These are phyloP conservation scores for Mythimna ferrago DNA, from an alignment of 2,888 invertebrate genomes.

Conservation along the genomic window DNA sequence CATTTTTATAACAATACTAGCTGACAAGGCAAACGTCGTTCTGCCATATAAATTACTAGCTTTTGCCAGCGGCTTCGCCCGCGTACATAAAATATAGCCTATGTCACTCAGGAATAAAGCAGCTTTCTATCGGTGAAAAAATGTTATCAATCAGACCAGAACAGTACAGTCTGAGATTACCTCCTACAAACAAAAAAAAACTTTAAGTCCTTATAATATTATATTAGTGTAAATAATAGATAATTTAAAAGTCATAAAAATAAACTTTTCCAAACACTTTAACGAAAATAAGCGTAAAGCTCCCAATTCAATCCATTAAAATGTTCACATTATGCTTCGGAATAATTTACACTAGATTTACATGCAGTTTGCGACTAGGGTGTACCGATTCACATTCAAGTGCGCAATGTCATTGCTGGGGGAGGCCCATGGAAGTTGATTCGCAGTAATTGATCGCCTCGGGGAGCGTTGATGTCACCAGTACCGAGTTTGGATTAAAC, in stretches of 20 bases:
- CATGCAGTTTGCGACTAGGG: constrained; percentile 46
- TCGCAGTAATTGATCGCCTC: constrained; percentile 83
- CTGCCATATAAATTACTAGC: too few relatives aligned
- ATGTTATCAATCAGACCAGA: too few relatives aligned
- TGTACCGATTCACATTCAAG: constrained; percentile 61
- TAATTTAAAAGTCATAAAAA: not conserved
- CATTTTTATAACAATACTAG: not conserved
- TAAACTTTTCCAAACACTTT: not conserved
- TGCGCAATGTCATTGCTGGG: constrained; percentile 75
- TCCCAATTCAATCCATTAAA: constrained; percentile 29
- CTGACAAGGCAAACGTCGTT: too few relatives aligned
- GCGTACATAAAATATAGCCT: too few relatives aligned
- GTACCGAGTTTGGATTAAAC: constrained; percentile 57
- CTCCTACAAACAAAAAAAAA: too few relatives aligned
- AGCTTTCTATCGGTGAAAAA: too few relatives aligned
- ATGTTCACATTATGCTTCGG: constrained; percentile 44
- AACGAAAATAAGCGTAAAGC: constrained; percentile 13
- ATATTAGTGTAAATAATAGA: too few relatives aligned
- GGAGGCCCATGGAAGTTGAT: constrained; percentile 78
- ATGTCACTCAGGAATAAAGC: too few relatives aligned
- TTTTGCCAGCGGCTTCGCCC: too few relatives aligned
- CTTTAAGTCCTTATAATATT: too few relatives aligned
- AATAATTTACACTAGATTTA: constrained; percentile 66
- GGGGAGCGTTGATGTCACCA: constrained; percentile 67
- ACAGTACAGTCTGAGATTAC: too few relatives aligned